A percentile compares a stretch with the other conserved stretches of the same genome.
Conservation (phyloP, 2,113 vertebrate genomes). For the Petromus typicus region DNA sequence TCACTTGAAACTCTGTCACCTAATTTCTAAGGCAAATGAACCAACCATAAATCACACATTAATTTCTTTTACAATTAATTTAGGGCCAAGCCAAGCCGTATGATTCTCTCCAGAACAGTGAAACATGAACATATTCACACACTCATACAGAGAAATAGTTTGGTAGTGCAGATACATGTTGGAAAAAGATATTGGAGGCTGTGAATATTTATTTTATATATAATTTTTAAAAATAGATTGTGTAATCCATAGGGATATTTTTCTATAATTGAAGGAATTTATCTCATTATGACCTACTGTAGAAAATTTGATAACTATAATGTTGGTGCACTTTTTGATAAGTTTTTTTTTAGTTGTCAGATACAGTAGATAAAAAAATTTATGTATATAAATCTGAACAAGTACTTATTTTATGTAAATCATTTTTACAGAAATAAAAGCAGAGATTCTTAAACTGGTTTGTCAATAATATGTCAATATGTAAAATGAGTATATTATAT, state of each 20-base stretch:
- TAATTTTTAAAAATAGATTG: slow-evolving; percentile 12
- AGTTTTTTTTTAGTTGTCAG: slow-evolving; percentile 37
- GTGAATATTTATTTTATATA: background rate
- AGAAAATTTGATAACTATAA: slow-evolving; percentile 1
- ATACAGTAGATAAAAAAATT: slow-evolving; percentile 75
- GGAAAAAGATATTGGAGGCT: background rate
- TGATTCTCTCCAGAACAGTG: background rate
- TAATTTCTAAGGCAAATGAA: background rate
- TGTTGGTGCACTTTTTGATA: background rate
- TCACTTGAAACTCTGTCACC: background rate
- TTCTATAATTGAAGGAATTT: background rate
- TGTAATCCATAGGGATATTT: background rate
- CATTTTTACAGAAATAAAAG: slow-evolving; percentile 69
- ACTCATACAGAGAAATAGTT: background rate
- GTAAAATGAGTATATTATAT: slow-evolving; percentile 78
- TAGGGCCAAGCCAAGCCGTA: background rate
- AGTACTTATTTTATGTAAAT: slow-evolving; percentile 80
- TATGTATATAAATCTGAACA: slow-evolving; percentile 80
- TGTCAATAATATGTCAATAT: slow-evolving; percentile 74
- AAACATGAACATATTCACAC: background rate
- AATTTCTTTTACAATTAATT: background rate
- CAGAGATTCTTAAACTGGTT: slow-evolving; percentile 74
- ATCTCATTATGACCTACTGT: background rate
- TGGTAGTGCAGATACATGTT: background rate
- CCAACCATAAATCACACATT: background rate